Base-by-base conservation (phyloP, 1,140 invertebrate species). In the Drosophila kohkoa region DNA sequence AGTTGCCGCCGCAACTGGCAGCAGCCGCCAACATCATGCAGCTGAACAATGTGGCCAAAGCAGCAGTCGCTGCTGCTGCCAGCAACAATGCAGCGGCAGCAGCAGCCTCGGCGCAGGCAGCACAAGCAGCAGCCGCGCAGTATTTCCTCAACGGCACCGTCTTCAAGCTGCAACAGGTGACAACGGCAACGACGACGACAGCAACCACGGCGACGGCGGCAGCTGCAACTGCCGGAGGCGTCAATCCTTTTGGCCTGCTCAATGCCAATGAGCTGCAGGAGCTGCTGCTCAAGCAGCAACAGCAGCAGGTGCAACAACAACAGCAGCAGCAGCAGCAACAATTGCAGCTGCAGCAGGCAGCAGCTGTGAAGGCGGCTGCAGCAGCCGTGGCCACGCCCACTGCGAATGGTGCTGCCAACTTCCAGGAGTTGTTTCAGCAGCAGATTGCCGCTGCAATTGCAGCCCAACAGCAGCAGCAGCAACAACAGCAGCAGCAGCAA, bases 101-200 rank as follows among this genome's bases (percentile, higher is more conserved):
- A 11, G 76, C 89, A 5, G 79, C 91, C 49, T 74, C 81, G 0
- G 89, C 89, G 5, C 88, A 91, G 43, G 90, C 90, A 1, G 91
- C 91, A 0, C 91, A 91, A 41, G 88, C 89, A 1, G 90, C 90
- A 16, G 87, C 90, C 5, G 90, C 91, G 2, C 91, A 92, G 58
- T 92, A 91, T 46, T 92, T 92, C 28, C 78, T 92, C 15, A 92
- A 92, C 48, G 92, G 92, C 5, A 91, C 92, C 41, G 92, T 92
- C 11, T 92, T 92, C 48, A 92, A 92, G 77, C 48, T 92, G 67
- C 92, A 92, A 28, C 92, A 92, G 57, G 82, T 92, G n/a, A 92
- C 91, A 0, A 91, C 89, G 0, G 86, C 91, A 6, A 91, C 91
- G 1, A 92, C 90, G n/a, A 90, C 91, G 20, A 92, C 88, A 7